phyloP scores from a whole-genome alignment of 2,797 vertebrate genomes.

The Epinephelus malabaricus region DNA sequence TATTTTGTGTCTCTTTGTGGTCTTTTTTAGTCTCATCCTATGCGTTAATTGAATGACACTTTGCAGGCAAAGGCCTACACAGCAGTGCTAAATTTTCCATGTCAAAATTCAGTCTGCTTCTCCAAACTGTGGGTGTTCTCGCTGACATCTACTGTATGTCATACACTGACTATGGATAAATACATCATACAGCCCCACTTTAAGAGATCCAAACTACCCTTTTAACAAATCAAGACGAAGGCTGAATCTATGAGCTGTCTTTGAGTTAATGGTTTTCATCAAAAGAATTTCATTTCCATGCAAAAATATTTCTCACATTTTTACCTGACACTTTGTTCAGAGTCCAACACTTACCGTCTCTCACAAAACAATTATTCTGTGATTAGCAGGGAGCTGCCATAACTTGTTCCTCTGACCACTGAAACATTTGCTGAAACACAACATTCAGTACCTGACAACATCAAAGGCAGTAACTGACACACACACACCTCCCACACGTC shows the following conservation, averaged over 20 bases:
- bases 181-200: too few species aligned
- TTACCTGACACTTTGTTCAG: slow-evolving; percentile 14
- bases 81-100: too few species aligned
- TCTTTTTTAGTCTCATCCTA: too few species aligned
- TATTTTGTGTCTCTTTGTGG: too few species aligned
- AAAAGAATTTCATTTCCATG: not conserved
- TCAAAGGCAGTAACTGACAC: slow-evolving; percentile 76
- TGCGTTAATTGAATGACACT: too few species aligned
- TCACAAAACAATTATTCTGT: slow-evolving; percentile 54
- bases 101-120: too few species aligned
- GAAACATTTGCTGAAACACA: slow-evolving; percentile 62
- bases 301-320: slow-evolving; percentile 14
- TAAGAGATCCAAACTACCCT: too few species aligned
- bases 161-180: too few species aligned
- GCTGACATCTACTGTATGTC: too few species aligned
- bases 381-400: slow-evolving; percentile 52
- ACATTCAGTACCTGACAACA: slow-evolving; percentile 74
- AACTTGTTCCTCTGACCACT: slow-evolving; percentile 62
- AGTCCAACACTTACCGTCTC: slow-evolving; percentile 18
- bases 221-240: not conserved
- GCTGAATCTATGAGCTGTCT: not conserved
- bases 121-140: too few species aligned
- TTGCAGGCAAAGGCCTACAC: too few species aligned
- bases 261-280: not conserved
- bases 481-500: slow-evolving; percentile 60